Evolutionary conservation across 1,140 invertebrate genomes (phyloP).

Genomic region (Samia ricini): DNA sequence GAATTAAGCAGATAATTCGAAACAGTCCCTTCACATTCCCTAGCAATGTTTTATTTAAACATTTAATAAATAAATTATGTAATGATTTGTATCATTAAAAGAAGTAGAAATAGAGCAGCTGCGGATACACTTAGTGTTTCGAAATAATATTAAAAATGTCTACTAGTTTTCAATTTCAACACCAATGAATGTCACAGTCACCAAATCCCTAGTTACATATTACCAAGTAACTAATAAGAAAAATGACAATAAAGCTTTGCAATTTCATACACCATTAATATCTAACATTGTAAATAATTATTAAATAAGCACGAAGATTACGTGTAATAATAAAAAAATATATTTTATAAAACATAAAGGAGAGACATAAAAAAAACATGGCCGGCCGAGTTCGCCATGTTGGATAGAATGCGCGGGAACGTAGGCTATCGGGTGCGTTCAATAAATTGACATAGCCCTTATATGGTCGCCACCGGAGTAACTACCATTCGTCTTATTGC

Average conservation of each 20-base stretch:
- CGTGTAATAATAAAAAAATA: slow-evolving; percentile 25
- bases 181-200: too few species aligned
- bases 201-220: too few species aligned
- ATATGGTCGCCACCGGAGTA: slow-evolving; percentile 40
- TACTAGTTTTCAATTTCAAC: too few species aligned
- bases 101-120: too few species aligned
- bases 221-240: too few species aligned
- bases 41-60: too few species aligned
- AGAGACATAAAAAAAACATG: slow-evolving; percentile 35
- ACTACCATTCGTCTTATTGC: slow-evolving; percentile 42
- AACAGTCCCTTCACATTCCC: too few species aligned
- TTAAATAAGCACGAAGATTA: neutral
- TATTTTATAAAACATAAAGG: slow-evolving; percentile 40
- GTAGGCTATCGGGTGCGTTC: slow-evolving; percentile 41
- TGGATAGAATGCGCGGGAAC: slow-evolving; percentile 51
- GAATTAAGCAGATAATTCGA: too few species aligned
- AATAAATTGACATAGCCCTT: slow-evolving; percentile 64
- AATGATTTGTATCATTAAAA: too few species aligned
- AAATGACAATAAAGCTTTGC: neutral
- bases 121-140: too few species aligned
- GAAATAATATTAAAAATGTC: too few species aligned
- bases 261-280: neutral
- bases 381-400: slow-evolving; percentile 36
- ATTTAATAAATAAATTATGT: too few species aligned
- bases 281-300: neutral